A percentile compares a stretch with the other conserved stretches of the same genome.
Evolutionary conservation across 2,797 vertebrate species (phyloP).

Genomic region (Phoebastria nigripes): DNA sequence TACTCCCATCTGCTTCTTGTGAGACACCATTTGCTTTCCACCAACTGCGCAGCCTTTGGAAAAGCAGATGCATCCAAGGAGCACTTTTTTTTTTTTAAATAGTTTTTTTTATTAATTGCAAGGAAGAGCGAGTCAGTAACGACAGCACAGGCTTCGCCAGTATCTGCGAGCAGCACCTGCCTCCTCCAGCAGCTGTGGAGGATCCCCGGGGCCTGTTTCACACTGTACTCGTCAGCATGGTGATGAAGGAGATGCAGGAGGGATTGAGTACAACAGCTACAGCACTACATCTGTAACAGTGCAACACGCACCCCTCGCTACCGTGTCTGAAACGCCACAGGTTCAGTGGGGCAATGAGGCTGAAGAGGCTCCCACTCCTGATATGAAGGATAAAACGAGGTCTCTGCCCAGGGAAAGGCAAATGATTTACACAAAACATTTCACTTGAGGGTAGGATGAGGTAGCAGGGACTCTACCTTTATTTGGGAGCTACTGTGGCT

Average conservation of each 20-base stretch:
- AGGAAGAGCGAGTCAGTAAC: neutral
- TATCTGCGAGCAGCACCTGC: neutral
- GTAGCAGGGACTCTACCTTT: neutral
- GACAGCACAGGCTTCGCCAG: neutral
- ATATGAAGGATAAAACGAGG: neutral
- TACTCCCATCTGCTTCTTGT: neutral
- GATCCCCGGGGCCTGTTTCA: neutral
- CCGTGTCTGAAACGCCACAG: neutral
- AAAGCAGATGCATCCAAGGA: neutral
- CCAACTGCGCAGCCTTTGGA: neutral
- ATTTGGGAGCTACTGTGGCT: neutral
- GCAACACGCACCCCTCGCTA: neutral
- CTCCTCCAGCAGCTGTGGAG: neutral
- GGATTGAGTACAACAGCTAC: neutral
- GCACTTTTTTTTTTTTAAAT: neutral
- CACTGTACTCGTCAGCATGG: neutral
- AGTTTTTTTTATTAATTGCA: neutral
- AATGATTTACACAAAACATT: neutral
- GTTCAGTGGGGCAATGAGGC: neutral
- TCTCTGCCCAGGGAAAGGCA: neutral
- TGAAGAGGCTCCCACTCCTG: neutral
- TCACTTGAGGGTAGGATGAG: neutral
- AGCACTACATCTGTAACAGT: neutral
- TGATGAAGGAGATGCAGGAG: neutral
- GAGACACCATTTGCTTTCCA: neutral